A percentile compares a stretch with the other conserved stretches of the same genome.
Conservation (phyloP, 2,888 invertebrate genomes). For the Argyresthia goedartella region DNA sequence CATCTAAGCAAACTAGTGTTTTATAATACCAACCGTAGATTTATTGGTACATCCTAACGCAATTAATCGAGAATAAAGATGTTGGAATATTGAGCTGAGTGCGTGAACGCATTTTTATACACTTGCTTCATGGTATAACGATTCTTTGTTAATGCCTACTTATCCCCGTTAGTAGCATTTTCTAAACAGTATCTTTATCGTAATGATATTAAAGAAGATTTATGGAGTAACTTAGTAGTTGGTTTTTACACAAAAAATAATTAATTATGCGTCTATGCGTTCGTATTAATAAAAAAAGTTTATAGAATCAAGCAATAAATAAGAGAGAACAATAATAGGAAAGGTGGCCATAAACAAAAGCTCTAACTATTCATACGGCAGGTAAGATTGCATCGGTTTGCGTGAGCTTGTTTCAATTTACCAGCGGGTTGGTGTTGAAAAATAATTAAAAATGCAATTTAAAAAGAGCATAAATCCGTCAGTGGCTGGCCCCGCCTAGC, state of each 20-base stretch:
- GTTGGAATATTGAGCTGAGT: conserved; percentile 25
- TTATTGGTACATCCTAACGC: conserved; percentile 48
- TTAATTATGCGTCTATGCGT: too few species aligned
- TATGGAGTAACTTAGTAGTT: too few species aligned
- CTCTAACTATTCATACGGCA: conserved; percentile 18
- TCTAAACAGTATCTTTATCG: too few species aligned
- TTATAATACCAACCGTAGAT: conserved; percentile 44
- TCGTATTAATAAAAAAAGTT: too few species aligned
- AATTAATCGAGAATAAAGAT: conserved; percentile 53
- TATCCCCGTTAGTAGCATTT: background rate
- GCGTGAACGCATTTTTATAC: background rate
- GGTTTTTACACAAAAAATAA: too few species aligned
- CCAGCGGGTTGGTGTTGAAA: conserved; percentile 50
- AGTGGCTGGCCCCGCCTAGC: conserved; percentile 39
- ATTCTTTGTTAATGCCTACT: background rate
- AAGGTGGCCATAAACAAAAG: background rate
- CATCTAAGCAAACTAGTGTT: conserved; percentile 43
- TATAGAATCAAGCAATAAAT: background rate
- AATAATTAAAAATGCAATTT: conserved; percentile 68
- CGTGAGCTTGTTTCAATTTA: conserved; percentile 51
- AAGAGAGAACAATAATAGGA: background rate
- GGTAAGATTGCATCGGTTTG: conserved; percentile 44
- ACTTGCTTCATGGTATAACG: background rate
- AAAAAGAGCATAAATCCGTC: conserved; percentile 60
- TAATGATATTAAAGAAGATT: too few species aligned